These are phyloP conservation scores for Rissa tridactyla DNA, from an alignment of 2,113 vertebrate species.

Conservation along the genomic window DNA sequence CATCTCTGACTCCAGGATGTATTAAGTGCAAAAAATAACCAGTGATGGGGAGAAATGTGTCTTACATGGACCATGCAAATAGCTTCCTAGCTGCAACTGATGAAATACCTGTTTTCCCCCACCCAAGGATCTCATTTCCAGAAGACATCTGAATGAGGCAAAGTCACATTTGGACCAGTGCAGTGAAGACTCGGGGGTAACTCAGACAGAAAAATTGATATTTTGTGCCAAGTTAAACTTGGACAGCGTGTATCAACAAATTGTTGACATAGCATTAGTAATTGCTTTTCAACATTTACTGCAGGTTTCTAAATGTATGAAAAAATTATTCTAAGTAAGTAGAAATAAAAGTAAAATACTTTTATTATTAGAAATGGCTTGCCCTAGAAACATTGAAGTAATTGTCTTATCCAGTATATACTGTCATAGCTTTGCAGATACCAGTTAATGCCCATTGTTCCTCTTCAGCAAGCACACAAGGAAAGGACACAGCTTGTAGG, in stretches of 20 bases:
- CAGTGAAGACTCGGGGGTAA: background rate
- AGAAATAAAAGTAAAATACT: background rate
- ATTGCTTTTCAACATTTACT: background rate
- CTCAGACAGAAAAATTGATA: background rate
- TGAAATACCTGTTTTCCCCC: background rate
- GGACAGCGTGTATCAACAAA: background rate
- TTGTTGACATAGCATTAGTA: background rate
- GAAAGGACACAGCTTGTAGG: background rate
- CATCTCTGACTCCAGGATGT: background rate
- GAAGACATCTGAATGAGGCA: background rate
- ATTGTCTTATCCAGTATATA: background rate
- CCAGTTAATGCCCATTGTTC: background rate
- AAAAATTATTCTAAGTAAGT: background rate
- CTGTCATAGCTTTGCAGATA: background rate
- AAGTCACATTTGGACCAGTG: background rate
- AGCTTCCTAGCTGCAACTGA: background rate
- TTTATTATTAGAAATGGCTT: background rate
- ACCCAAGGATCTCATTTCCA: background rate
- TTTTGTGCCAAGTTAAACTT: background rate
- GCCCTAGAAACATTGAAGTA: background rate
- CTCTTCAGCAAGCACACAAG: background rate
- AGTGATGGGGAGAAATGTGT: background rate
- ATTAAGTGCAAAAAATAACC: background rate
- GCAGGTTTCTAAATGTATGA: background rate
- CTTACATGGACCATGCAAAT: too few relatives aligned